Base-by-base conservation (phyloP, 2,888 invertebrate genomes). In the Amiota minor region DNA sequence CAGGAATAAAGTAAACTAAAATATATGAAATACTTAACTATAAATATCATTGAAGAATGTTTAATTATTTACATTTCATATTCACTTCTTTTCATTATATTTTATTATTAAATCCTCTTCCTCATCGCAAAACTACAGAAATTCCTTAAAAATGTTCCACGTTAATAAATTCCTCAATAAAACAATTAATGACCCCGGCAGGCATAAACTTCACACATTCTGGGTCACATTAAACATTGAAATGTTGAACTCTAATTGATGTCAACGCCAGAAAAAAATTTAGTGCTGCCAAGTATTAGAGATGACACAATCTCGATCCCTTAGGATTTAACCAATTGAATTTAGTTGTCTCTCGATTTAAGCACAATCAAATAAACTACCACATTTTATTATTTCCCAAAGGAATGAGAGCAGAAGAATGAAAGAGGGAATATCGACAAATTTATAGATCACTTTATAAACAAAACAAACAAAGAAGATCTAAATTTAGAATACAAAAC, bases 401-500 rank as follows among this genome's bases (percentile, higher is more conserved):
- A 53, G 53, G 12, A 65, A 18, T 16, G 47, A 12, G 12, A 45
- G 14, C 50, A 53, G 49, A 16, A 46, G 45, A 50, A 50, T n/a
- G n/a, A 68, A 50, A 0, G 6, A 18, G 20, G 20, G 59, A 59
- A 20, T 9, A 20, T 59, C 11, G n/a, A 9, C 20, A 20, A 59
- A 20, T 68, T 68, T 68, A 68, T 68, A 50, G 50, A 23, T 82
- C 83, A 85, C 85, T 83, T 83, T 83, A 80, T 83, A 83, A 83
- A 83, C 83, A 85, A 83, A 83, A 83, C 85, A 83, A 83, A 83
- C 83, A 85, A 80, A 75, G 6, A 35, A 35, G 6, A 75, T 85
- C 85, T 85, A 83, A 83, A 85, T 85, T 84, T 83, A 83, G 77
- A 77, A 71, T 77, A 9, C 20, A 45, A 76, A 83, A 77, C 82